Evolutionary conservation across 2,888 invertebrate genomes (phyloP), one percentile per base, ranked within the genome.

Genomic region (Campaea margaritaria): DNA sequence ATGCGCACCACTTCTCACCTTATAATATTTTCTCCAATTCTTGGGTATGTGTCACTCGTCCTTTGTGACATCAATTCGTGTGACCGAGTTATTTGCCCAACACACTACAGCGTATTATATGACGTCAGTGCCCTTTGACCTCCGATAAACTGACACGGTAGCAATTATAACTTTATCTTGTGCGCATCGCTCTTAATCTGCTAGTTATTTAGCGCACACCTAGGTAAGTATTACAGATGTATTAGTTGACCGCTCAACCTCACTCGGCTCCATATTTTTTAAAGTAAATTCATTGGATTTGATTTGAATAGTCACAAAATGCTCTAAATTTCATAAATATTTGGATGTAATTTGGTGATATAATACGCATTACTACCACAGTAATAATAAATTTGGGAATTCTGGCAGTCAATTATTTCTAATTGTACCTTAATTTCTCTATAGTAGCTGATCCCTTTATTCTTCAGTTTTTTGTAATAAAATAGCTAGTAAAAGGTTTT

Each of bases 91-190:
- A 53, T 56, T 60, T 65, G 53, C 13, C 31, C 48, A 51, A 47
- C 59, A 52, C 31, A 39, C 57, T 14, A 42, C 31, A 39, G 42
- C 48, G 43, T 54, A 38, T 21, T 21, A 21, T 21, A 34, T 50
- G 51, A 56, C 60, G 52, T 58, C 54, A 50, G 36, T 53, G 49
- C 53, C 53, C 58, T 64, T 46, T 62, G 62, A 47, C 56, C 61
- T 27, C 7, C 13, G 55, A 55, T 55, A 55, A 55, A 16, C 46
- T 36, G 28, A 45, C 46, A 51, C 54, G 54, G 36, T 46, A 54
- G 38, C 50, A 38, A 27, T 46, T 41, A 46, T 46, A 36, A 45
- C 13, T 52, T 43, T 58, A 59, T 59, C 59, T 12, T 42, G 45
- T 59, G 45, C 53, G 50, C 54, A 47, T 54, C 59, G 21, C 14